Conservation (phyloP, 2,797 vertebrate genomes). For the Sparus aurata region DNA sequence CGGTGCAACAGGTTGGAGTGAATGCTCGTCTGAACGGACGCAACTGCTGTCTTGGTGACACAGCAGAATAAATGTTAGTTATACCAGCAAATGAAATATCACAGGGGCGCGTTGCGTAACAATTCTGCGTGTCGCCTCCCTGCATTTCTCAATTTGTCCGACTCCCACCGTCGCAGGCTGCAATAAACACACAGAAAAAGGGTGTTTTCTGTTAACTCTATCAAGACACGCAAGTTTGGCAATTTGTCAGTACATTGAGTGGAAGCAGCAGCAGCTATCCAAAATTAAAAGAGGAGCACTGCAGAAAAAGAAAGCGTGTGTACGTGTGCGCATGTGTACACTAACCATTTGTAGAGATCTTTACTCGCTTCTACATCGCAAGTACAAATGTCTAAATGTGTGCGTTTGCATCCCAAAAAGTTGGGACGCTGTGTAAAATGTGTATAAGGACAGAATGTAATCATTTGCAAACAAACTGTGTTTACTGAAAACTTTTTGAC, state of each 20-base stretch:
- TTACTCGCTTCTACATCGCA: not conserved
- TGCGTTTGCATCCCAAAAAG: too few species aligned
- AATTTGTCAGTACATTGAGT: not conserved
- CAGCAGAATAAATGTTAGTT: slow-evolving; percentile 16
- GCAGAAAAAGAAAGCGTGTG: too few species aligned
- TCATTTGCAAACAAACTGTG: too few species aligned
- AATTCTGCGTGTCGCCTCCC: not conserved
- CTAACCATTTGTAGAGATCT: not conserved
- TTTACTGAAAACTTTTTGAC: too few species aligned
- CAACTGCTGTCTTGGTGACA: slow-evolving; percentile 8
- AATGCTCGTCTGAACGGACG: not conserved
- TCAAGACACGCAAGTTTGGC: not conserved
- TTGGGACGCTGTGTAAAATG: too few species aligned
- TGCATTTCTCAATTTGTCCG: not conserved
- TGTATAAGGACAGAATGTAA: too few species aligned
- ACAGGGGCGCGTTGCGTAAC: slow-evolving; percentile 14
- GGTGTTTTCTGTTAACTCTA: not conserved
- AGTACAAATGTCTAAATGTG: too few species aligned
- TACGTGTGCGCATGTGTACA: not conserved
- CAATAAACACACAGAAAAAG: not conserved
- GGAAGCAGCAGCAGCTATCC: not conserved
- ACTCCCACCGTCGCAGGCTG: not conserved
- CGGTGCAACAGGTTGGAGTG: slow-evolving; percentile 5
- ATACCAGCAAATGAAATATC: slow-evolving; percentile 26
- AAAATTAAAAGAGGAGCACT: not conserved